Evolutionary conservation across 2,113 vertebrate species (phyloP).

Genomic region (Mungos mungo): DNA sequence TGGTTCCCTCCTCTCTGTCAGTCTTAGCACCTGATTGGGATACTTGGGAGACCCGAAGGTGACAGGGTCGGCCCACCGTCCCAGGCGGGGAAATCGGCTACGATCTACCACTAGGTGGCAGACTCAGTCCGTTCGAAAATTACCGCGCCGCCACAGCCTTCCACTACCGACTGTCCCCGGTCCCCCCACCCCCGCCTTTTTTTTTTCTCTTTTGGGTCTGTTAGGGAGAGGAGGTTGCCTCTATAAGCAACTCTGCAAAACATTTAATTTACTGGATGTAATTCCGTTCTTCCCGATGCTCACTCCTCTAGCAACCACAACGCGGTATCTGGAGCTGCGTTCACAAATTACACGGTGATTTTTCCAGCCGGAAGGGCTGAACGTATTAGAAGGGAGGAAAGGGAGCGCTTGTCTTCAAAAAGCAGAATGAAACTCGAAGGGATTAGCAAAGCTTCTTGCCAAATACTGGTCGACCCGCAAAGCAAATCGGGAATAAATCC

Average conservation of each 20-base stretch:
- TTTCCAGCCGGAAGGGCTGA: background rate
- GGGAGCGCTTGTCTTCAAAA: constrained; percentile 45
- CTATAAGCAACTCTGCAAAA: constrained; percentile 80
- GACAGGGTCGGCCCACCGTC: background rate
- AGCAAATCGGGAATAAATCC: background rate
- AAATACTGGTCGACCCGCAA: background rate
- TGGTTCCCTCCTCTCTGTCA: constrained; percentile 48
- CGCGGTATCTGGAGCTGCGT: background rate
- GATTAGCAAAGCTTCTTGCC: background rate
- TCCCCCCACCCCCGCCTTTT: background rate
- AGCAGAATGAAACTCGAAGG: background rate
- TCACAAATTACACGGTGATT: background rate
- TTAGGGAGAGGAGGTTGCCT: constrained; percentile 41
- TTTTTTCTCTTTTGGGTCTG: constrained; percentile 15
- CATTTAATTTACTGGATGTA: constrained; percentile 77
- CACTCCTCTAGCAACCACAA: constrained; percentile 77
- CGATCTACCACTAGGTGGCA: constrained; percentile 61
- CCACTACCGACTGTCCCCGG: constrained; percentile 33
- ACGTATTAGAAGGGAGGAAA: constrained; percentile 27
- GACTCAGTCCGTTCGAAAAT: background rate
- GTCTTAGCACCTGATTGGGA: background rate
- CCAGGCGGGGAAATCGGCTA: background rate
- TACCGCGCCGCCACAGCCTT: constrained; percentile 20
- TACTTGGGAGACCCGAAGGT: background rate
- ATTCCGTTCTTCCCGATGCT: constrained; percentile 77